Evolutionary conservation across 2,797 vertebrate species (phyloP).

Genomic region (Carduelis carduelis): DNA sequence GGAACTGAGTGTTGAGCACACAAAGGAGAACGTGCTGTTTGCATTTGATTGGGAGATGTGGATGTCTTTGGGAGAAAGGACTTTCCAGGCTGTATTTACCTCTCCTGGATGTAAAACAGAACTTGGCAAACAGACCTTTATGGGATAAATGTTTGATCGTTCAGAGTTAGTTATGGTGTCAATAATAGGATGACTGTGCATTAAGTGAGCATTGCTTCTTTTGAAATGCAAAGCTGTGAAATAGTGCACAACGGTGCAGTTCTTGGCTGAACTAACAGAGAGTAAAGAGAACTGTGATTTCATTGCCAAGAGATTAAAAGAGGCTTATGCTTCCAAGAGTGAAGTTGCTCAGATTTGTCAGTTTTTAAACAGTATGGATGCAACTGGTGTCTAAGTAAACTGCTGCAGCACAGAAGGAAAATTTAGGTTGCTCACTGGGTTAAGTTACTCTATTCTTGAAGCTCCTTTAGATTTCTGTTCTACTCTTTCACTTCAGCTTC

Average conservation of each 20-base stretch:
- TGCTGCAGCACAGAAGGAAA: slow-evolving; percentile 4
- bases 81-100: background rate
- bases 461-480: background rate
- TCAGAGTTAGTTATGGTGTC: background rate
- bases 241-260: background rate
- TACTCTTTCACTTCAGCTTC: background rate
- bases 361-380: slow-evolving; percentile 22
- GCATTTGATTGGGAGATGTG: background rate
- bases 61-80: background rate
- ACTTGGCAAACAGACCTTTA: background rate
- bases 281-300: background rate
- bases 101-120: background rate
- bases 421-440: background rate
- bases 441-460: background rate
- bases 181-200: background rate
- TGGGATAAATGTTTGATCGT: background rate
- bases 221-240: slow-evolving; percentile 27
- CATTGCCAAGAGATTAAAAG: slow-evolving; percentile 38
- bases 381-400: slow-evolving; percentile 2
- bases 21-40: background rate
- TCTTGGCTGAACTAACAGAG: slow-evolving; percentile 37
- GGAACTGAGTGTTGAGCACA: background rate
- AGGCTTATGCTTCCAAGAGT: slow-evolving; percentile 33
- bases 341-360: slow-evolving; percentile 42
- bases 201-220: slow-evolving; percentile 13